Evolutionary conservation across 1,140 invertebrate genomes (phyloP).

Genomic region (Ganaspis sp.): DNA sequence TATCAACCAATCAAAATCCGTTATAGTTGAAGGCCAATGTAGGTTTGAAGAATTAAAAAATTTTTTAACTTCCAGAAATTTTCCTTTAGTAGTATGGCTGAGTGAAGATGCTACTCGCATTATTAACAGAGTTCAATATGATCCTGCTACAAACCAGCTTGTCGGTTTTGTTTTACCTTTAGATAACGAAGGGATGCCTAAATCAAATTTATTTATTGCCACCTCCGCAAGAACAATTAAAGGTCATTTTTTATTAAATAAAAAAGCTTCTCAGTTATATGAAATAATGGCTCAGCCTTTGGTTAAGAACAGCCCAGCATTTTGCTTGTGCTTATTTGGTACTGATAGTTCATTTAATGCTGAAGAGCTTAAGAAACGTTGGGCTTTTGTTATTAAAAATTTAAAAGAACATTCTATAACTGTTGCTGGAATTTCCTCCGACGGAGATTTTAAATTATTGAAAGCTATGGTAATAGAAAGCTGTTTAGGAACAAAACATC

Average conservation of each 20-base stretch:
- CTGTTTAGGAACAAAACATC: not conserved
- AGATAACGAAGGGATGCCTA: slow-evolving; percentile 30
- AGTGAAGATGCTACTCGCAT: slow-evolving; percentile 47
- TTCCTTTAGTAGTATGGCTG: slow-evolving; percentile 35
- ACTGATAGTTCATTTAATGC: slow-evolving; percentile 35
- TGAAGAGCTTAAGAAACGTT: slow-evolving; percentile 23
- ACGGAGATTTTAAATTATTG: slow-evolving; percentile 21
- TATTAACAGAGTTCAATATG: slow-evolving; percentile 32
- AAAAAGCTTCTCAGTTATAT: not conserved
- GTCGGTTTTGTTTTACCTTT: slow-evolving; percentile 36
- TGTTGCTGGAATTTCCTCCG: slow-evolving; percentile 4
- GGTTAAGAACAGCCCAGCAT: not conserved
- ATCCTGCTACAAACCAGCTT: slow-evolving; percentile 34
- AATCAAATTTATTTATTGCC: slow-evolving; percentile 19
- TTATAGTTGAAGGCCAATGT: slow-evolving; percentile 34
- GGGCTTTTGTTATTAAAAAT: slow-evolving; percentile 4
- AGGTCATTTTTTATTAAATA: not conserved
- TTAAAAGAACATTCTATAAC: slow-evolving; percentile 14
- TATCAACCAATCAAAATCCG: not conserved
- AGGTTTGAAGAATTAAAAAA: slow-evolving; percentile 36
- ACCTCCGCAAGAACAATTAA: slow-evolving; percentile 31
- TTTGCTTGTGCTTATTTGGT: slow-evolving; percentile 37
- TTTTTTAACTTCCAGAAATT: slow-evolving; percentile 37
- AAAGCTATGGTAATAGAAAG: not conserved
- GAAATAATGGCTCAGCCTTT: slow-evolving; percentile 37